phyloP scores from a whole-genome alignment of 2,113 vertebrate species.

The Guaruba guarouba region DNA sequence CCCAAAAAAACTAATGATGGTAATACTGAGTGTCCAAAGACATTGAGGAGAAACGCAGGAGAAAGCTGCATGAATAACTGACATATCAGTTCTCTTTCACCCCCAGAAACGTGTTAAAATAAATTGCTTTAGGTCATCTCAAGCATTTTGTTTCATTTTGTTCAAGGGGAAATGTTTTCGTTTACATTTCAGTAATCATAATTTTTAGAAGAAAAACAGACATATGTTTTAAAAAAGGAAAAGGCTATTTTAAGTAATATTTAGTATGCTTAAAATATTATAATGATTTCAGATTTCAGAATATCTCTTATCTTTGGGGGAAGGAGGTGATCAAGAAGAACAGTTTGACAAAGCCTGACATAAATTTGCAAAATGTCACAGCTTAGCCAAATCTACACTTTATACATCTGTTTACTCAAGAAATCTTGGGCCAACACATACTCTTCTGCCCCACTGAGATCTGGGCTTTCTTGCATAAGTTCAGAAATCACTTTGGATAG shows the following conservation, averaged over 20 bases:
- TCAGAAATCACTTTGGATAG: not conserved
- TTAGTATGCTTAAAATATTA: not conserved
- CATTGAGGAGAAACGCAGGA: not conserved
- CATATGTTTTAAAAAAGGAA: not conserved
- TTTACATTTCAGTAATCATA: not conserved
- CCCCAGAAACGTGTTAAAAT: not conserved
- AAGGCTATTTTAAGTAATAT: not conserved
- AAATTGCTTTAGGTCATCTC: not conserved
- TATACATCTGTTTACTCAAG: not conserved
- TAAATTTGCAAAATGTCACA: not conserved
- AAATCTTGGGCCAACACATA: not conserved
- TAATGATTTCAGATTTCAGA: not conserved
- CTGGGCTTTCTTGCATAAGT: not conserved
- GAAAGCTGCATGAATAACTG: not conserved
- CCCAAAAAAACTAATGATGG: not conserved
- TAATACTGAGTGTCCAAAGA: not conserved
- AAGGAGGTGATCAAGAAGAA: not conserved
- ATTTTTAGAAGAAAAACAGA: not conserved
- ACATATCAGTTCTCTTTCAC: not conserved
- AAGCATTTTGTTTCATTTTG: not conserved
- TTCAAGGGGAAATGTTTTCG: not conserved
- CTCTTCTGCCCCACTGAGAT: not conserved
- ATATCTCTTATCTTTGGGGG: rapidly evolving
- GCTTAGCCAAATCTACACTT: not conserved
- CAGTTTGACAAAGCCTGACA: not conserved